Base-by-base conservation (phyloP, 2,888 invertebrate genomes). In the Hirtodrosophila duncani region DNA sequence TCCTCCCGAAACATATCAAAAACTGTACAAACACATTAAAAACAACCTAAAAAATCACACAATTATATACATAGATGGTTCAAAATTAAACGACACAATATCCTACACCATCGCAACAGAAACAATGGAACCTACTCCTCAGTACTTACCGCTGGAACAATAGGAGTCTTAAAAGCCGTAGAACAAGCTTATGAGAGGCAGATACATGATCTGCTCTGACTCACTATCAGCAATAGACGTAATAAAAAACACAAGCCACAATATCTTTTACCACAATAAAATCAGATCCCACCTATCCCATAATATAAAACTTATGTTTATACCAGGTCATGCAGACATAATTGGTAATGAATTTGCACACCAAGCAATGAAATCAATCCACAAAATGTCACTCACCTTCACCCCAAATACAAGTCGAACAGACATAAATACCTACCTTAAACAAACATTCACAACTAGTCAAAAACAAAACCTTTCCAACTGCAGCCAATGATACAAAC, bases 131-230 rank as follows among this genome's bases (percentile, higher is more conserved):
- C n/a, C 5, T 23, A 23, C n/a, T 23, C 23, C 5, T 23, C 23
- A 4, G 8, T 23, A 4, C 23, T 23, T 2, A 3, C 23, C 8
- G 5, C 23, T 7, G 23, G n/a, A 23, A 23, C 23, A 23, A 23
- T 9, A 23, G 9, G 23, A 23, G 20, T n/a, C 20, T 20, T 20
- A 20, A 5, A 6, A 20, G 3, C 20, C 23, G 8, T 5, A 23
- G 23, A 23, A 7, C 23, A 23, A 8, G 8, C 9, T 23, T n/a
- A 8, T 2, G 30, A 26, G 38, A 38, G 27, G 27, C 3, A 45
- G 37, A 36, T 21, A 27, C 14, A 21, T 27, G 7, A 27, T 44
- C 8, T 44, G 44, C 34, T 27, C 44, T 7, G 34, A 44, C 34
- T 44, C 36, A 10, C 27, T 36, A 8, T 27, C 36, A 8, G 18